Conservation (phyloP, 2,888 invertebrate genomes). For the Patella caerulea region DNA sequence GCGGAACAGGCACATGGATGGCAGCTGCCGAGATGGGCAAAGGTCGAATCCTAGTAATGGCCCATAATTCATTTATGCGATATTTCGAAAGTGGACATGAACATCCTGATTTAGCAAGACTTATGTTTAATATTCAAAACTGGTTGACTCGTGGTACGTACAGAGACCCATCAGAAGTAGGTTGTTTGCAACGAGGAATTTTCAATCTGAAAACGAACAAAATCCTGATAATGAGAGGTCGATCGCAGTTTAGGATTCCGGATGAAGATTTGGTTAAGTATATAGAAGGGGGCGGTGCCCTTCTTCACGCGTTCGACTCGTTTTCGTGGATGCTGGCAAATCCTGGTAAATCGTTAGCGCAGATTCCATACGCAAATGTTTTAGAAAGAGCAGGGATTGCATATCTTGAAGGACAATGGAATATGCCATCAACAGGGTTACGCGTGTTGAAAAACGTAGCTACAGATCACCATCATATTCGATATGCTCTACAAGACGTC, state of each 20-base stretch:
- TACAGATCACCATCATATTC: neutral
- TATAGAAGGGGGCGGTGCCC: neutral
- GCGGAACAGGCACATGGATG: neutral
- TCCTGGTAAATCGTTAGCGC: neutral
- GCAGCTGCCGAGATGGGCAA: neutral
- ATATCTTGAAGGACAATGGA: neutral
- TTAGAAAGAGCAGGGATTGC: neutral
- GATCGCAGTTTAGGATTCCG: neutral
- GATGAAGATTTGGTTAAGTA: neutral
- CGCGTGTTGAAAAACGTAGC: neutral
- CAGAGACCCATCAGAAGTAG: neutral
- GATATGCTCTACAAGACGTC: neutral
- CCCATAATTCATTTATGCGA: neutral
- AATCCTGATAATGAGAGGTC: neutral
- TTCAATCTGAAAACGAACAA: conserved; percentile 3
- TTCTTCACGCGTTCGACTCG: neutral
- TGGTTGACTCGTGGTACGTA: conserved; percentile 6
- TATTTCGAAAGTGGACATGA: neutral
- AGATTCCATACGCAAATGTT: neutral
- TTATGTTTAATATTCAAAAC: neutral
- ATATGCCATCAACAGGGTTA: neutral
- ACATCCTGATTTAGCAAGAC: neutral
- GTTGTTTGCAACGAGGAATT: neutral
- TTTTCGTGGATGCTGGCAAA: neutral
- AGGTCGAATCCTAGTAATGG: neutral